phyloP scores from a whole-genome alignment of 2,888 invertebrate genomes.

The Galeopsomyia nigrocyanea region DNA sequence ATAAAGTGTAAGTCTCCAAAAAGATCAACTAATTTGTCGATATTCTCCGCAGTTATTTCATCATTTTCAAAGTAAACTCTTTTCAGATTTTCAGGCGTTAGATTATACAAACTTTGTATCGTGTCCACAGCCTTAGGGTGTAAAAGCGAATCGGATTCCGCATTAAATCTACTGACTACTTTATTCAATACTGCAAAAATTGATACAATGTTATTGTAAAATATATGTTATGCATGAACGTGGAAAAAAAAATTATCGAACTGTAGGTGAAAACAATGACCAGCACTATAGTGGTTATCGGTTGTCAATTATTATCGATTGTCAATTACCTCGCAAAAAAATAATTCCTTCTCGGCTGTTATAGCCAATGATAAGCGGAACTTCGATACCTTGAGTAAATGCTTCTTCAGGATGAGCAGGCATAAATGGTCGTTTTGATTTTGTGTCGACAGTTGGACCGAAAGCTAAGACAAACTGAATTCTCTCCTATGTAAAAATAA shows the following conservation, averaged over 20 bases:
- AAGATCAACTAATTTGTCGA: slow-evolving; percentile 48
- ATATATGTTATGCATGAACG: background rate
- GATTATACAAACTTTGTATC: slow-evolving; percentile 41
- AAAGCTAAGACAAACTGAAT: slow-evolving; percentile 44
- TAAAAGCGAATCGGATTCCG: slow-evolving; percentile 16
- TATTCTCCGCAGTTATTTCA: slow-evolving; percentile 43
- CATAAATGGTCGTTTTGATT: slow-evolving; percentile 56
- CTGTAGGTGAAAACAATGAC: too few relatives aligned
- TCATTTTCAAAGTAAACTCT: slow-evolving; percentile 54
- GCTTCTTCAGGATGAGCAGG: slow-evolving; percentile 42
- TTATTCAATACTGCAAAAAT: background rate
- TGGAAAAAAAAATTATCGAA: too few relatives aligned
- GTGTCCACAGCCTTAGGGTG: slow-evolving; percentile 42
- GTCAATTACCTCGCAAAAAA: slow-evolving; percentile 27
- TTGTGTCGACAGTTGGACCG: slow-evolving; percentile 52
- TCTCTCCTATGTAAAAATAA: slow-evolving; percentile 18
- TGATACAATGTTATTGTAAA: too few relatives aligned
- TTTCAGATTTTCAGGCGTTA: slow-evolving; percentile 51
- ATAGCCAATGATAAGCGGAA: slow-evolving; percentile 52
- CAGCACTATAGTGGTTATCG: too few relatives aligned
- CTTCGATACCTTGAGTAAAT: slow-evolving; percentile 43
- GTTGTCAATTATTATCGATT: slow-evolving; percentile 15
- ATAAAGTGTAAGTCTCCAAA: slow-evolving; percentile 54
- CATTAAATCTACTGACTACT: background rate
- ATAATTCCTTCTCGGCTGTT: slow-evolving; percentile 59